These are phyloP conservation scores for Tetramorium alpestre DNA, from an alignment of 1,140 invertebrate species.

Conservation along the genomic window DNA sequence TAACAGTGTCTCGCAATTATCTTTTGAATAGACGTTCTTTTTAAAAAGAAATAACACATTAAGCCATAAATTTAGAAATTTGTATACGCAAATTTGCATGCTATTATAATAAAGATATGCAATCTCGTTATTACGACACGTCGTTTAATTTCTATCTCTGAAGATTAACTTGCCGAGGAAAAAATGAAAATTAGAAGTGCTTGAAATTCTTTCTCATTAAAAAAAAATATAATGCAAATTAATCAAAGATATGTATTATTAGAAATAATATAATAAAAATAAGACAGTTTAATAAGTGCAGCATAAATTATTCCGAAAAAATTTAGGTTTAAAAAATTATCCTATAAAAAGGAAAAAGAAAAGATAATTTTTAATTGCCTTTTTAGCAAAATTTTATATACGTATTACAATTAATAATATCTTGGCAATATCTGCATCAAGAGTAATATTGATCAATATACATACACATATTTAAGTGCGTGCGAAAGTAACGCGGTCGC, in stretches of 20 bases:
- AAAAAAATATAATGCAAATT: neutral
- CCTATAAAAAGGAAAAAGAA: neutral
- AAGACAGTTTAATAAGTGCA: neutral
- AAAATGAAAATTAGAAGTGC: neutral
- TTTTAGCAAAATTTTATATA: neutral
- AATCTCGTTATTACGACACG: neutral
- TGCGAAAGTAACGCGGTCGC: slow-evolving; percentile 16
- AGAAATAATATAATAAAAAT: neutral
- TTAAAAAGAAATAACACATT: neutral
- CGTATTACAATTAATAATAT: neutral
- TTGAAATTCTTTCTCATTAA: neutral
- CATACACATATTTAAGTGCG: slow-evolving; percentile 2
- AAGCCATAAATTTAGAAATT: neutral
- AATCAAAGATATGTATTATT: neutral
- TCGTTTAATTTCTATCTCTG: neutral
- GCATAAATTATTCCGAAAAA: neutral
- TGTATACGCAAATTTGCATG: neutral
- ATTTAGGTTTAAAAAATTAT: no score
- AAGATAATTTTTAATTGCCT: neutral
- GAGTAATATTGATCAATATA: neutral
- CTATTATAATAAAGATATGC: neutral
- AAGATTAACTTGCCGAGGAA: neutral
- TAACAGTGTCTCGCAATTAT: neutral
- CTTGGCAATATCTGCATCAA: neutral
- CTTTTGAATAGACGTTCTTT: neutral